A percentile compares a stretch with the other conserved stretches of the same genome.
Conservation (phyloP, 2,888 invertebrate species). For the Limnephilus marmoratus region DNA sequence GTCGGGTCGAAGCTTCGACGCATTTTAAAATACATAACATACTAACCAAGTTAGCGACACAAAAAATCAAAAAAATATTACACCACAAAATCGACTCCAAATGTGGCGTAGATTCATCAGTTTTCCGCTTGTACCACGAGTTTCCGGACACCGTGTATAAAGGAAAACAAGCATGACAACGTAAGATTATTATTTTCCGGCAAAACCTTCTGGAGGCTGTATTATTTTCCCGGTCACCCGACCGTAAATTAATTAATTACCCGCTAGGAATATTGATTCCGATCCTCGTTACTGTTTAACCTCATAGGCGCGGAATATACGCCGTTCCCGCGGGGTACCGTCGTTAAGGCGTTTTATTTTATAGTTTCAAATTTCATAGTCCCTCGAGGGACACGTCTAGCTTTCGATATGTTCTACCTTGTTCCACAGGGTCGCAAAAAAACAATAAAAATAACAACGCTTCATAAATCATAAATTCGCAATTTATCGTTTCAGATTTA, state of each 20-base stretch:
- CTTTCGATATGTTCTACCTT: background rate
- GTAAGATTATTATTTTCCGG: background rate
- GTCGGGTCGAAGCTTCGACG: too few relatives aligned
- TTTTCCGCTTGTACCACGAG: too few relatives aligned
- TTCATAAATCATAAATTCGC: background rate
- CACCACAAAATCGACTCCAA: too few relatives aligned
- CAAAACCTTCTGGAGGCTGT: background rate
- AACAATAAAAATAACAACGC: background rate
- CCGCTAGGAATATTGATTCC: background rate
- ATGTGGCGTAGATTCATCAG: too few relatives aligned
- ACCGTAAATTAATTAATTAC: slow-evolving; percentile 5
- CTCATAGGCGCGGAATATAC: background rate
- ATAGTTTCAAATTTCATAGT: slow-evolving; percentile 41
- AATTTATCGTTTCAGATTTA: too few relatives aligned
- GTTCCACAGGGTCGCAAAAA: background rate
- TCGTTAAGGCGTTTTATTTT: slow-evolving; percentile 26
- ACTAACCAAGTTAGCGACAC: too few relatives aligned
- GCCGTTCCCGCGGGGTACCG: background rate
- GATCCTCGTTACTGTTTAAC: background rate
- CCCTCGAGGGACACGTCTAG: background rate
- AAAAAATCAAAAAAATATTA: too few relatives aligned
- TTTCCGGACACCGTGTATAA: too few relatives aligned
- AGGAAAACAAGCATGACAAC: background rate
- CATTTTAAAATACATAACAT: too few relatives aligned
- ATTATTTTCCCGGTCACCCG: background rate